Conservation (phyloP, 2,113 vertebrate species). For the Centropus unirufus region DNA sequence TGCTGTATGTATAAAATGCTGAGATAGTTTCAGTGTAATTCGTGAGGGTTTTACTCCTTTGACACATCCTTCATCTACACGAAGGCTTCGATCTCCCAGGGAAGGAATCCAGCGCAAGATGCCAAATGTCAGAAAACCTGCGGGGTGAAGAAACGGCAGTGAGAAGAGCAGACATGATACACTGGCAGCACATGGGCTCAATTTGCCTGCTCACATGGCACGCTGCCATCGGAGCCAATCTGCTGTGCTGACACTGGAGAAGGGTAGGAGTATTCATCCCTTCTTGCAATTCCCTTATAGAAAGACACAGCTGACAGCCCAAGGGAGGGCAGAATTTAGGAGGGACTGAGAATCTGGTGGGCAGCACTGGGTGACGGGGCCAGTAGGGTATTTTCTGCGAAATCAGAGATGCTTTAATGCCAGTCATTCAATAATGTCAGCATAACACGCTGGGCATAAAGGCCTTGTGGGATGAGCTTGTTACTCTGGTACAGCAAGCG, state of each 20-base stretch:
- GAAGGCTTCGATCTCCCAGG: neutral
- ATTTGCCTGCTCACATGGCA: neutral
- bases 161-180: neutral
- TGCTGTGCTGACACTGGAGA: neutral
- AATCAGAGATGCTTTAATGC: neutral
- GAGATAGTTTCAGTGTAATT: neutral
- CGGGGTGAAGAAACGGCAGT: conserved; percentile 35
- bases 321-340: neutral
- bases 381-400: neutral
- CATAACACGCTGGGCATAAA: neutral
- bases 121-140: conserved; percentile 26
- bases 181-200: neutral
- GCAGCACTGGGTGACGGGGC: neutral
- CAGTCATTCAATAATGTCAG: neutral
- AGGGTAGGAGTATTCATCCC: neutral
- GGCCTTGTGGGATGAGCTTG: neutral
- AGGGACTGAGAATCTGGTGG: neutral
- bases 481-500: neutral
- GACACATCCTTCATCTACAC: neutral
- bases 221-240: neutral
- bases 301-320: neutral
- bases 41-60: conserved; percentile 8
- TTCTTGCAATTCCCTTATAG: neutral
- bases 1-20: neutral
- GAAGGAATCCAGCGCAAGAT: neutral